These are phyloP conservation scores for Schlechtendalia chinensis DNA, from an alignment of 1,140 invertebrate genomes.

Conservation along the genomic window DNA sequence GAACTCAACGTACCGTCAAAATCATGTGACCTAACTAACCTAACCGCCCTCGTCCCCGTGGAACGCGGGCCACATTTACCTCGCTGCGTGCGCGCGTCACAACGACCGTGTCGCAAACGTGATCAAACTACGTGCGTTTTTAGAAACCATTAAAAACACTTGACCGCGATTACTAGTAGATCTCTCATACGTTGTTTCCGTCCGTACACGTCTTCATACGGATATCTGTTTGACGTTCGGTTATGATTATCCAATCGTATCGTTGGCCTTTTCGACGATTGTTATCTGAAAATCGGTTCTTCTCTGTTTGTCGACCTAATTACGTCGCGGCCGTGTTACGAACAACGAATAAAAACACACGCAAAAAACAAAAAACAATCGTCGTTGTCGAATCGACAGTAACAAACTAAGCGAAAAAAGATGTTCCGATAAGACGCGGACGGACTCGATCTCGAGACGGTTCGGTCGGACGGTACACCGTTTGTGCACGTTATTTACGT, in stretches of 20 bases:
- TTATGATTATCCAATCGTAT: background rate
- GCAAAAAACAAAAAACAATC: background rate
- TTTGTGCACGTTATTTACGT: background rate
- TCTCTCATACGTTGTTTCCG: too few species aligned
- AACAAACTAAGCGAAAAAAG: background rate
- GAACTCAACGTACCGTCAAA: slow-evolving; percentile 29
- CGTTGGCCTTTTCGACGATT: background rate
- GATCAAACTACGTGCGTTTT: too few species aligned
- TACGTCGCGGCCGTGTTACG: background rate
- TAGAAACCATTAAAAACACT: too few species aligned
- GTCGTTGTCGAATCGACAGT: background rate
- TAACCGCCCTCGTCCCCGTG: too few species aligned
- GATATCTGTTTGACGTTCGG: background rate
- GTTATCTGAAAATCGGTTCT: background rate
- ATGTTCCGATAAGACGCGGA: background rate
- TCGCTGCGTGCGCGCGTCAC: too few species aligned
- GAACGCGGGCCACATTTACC: too few species aligned
- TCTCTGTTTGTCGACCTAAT: background rate
- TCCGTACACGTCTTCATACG: too few species aligned
- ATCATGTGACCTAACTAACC: too few species aligned
- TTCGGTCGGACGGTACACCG: too few species aligned
- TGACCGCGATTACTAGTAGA: too few species aligned
- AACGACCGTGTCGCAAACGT: too few species aligned
- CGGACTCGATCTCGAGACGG: background rate
- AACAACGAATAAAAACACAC: background rate